phyloP scores from a whole-genome alignment of 2,113 vertebrate species.

The Pogonocichla stellata region DNA sequence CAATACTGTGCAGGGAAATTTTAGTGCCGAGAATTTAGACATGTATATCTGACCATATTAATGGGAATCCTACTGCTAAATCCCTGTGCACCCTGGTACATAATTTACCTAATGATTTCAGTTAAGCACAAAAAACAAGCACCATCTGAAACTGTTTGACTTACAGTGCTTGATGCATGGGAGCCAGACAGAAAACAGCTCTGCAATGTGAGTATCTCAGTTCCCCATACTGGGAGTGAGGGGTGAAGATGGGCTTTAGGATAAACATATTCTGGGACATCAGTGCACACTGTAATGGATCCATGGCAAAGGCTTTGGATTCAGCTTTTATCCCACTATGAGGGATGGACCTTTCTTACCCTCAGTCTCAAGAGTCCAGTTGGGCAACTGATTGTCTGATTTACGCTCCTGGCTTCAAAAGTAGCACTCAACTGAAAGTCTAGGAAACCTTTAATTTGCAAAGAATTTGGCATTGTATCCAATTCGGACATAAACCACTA shows the following conservation, averaged over 20 bases:
- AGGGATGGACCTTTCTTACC: background rate
- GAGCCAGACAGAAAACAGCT: background rate
- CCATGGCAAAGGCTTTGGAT: background rate
- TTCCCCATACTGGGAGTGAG: background rate
- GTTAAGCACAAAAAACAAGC: background rate
- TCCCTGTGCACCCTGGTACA: background rate
- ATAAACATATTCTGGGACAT: background rate
- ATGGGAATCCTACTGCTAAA: background rate
- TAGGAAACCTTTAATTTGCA: background rate
- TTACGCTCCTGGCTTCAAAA: background rate
- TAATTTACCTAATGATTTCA: constrained; percentile 13
- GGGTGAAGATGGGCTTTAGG: background rate
- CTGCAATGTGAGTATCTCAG: background rate
- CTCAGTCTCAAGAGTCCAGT: background rate
- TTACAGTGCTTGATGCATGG: background rate
- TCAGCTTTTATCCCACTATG: background rate
- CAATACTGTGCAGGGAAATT: background rate
- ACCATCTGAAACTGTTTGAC: background rate
- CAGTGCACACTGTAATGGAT: background rate
- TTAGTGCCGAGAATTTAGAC: background rate
- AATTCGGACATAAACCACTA: background rate
- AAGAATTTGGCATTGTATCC: background rate
- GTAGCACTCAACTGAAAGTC: background rate
- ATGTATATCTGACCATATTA: background rate
- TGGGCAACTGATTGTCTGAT: background rate